Evolutionary conservation across 1,140 invertebrate genomes (phyloP).

Genomic region (Bursaphelenchus mucronatus): DNA sequence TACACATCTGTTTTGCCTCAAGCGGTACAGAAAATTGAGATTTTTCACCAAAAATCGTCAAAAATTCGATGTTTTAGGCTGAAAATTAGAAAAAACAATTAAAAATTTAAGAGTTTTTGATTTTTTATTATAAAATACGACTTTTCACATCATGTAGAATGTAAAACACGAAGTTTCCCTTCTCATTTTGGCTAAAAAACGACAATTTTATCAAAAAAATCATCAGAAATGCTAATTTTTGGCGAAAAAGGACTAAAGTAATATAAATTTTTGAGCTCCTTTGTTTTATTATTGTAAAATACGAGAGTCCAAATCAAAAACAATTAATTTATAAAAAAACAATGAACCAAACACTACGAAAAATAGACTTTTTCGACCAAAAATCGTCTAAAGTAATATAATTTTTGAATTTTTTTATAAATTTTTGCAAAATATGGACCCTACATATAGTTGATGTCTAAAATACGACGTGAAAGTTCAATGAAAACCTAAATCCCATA

Average conservation of each 20-base stretch:
- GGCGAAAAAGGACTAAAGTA: conserved; percentile 7
- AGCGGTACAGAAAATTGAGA: not conserved
- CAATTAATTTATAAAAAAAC: not conserved
- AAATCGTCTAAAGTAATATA: conserved; percentile 9
- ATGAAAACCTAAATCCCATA: no score
- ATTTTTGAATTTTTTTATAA: conserved; percentile 22
- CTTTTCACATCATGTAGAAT: no score
- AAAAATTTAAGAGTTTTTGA: not conserved
- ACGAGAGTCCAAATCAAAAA: no score
- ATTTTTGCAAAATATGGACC: no score
- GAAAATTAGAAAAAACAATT: not conserved
- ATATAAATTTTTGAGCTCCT: no score
- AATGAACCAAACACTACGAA: no score
- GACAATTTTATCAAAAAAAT: not conserved
- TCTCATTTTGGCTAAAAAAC: conserved; percentile 6
- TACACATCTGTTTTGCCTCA: conserved; percentile 10
- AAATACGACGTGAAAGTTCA: no score
- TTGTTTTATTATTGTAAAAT: no score
- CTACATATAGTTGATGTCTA: no score
- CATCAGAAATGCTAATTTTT: not conserved
- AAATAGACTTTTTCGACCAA: not conserved
- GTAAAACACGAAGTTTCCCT: no score
- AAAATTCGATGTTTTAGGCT: not conserved
- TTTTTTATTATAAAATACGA: conserved; percentile 8
- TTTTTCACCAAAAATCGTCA: conserved; percentile 6